Conservation (phyloP, 1,140 invertebrate species). For the Papilio xuthus region DNA sequence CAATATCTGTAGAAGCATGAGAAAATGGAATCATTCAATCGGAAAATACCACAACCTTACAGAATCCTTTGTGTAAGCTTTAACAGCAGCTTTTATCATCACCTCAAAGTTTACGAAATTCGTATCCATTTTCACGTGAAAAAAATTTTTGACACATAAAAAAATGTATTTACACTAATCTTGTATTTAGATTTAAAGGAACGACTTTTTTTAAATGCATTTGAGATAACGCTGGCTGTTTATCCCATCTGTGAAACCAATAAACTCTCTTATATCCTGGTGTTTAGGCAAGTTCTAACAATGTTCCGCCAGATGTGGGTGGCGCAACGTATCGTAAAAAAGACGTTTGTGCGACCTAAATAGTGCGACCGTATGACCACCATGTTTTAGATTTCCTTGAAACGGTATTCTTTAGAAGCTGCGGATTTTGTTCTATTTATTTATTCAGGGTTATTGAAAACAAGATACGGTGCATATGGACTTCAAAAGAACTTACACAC, state of each 20-base stretch:
- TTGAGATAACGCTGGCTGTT: neutral
- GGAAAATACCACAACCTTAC: too few relatives aligned
- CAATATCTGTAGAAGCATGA: too few relatives aligned
- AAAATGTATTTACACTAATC: too few relatives aligned
- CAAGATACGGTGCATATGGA: neutral
- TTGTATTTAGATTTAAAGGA: too few relatives aligned
- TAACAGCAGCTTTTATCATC: too few relatives aligned
- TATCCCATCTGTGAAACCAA: neutral
- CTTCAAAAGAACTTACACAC: neutral
- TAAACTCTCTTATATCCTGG: neutral
- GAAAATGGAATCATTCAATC: too few relatives aligned
- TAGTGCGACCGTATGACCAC: neutral
- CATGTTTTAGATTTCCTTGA: constrained; percentile 7
- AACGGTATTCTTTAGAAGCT: neutral
- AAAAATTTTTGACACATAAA: too few relatives aligned
- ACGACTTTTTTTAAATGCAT: too few relatives aligned
- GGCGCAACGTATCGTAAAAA: constrained; percentile 12
- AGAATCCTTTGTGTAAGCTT: too few relatives aligned
- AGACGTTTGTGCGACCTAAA: constrained; percentile 11
- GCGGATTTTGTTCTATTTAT: neutral
- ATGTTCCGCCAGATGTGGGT: constrained; percentile 5
- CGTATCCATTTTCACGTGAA: too few relatives aligned
- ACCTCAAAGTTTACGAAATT: too few relatives aligned
- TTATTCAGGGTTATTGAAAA: neutral
- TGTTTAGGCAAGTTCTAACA: neutral